These are phyloP conservation scores for Oasisia sp. DNA, from an alignment of 2,888 invertebrate species.

Conservation along the genomic window DNA sequence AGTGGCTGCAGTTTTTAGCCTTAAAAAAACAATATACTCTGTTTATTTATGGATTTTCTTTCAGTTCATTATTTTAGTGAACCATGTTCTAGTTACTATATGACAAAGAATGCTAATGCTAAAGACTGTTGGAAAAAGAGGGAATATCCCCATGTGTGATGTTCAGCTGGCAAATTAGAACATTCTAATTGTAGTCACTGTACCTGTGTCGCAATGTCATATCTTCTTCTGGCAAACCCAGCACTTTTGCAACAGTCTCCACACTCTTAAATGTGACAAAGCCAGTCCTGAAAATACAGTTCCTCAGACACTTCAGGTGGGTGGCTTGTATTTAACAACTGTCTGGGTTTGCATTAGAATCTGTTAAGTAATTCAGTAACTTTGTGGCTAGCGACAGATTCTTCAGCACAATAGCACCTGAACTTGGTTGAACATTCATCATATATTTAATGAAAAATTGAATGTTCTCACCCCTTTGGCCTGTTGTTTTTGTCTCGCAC, in stretches of 20 bases:
- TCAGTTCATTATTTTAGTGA: too few species aligned
- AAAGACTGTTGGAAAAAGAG: too few species aligned
- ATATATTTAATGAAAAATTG: not conserved
- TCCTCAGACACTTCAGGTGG: not conserved
- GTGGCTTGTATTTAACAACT: not conserved
- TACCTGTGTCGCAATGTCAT: not conserved
- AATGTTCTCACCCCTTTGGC: not conserved
- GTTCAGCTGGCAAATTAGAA: not conserved
- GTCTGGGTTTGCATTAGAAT: not conserved
- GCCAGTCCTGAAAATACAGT: not conserved
- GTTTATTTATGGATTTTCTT: not conserved
- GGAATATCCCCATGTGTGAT: too few species aligned
- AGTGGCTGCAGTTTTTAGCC: too few species aligned
- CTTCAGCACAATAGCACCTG: not conserved
- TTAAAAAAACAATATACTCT: not conserved
- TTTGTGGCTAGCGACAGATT: not conserved
- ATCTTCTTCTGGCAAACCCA: not conserved
- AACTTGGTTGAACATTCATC: not conserved
- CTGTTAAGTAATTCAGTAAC: not conserved
- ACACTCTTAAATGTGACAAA: not conserved
- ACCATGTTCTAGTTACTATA: too few species aligned
- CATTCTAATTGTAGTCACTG: not conserved
- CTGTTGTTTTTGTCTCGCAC: not conserved
- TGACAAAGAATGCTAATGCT: too few species aligned
- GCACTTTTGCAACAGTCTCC: not conserved